Evolutionary conservation across 2,888 invertebrate species (phyloP).

Genomic region (Drosophila subquinaria): DNA sequence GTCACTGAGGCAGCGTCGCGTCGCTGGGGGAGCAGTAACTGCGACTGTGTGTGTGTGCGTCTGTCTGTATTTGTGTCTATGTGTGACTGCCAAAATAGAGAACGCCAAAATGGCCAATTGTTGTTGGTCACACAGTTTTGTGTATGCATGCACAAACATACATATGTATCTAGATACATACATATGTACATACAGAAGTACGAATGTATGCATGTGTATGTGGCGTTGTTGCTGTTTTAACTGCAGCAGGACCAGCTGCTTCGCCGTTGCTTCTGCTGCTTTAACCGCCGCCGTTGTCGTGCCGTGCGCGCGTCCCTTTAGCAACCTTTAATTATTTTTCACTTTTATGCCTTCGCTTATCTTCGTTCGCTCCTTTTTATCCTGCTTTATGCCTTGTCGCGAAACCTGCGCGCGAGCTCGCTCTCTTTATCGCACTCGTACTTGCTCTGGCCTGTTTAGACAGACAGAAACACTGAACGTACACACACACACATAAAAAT

Average conservation of each 20-base stretch:
- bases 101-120: constrained; percentile 69
- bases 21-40: constrained; percentile 64
- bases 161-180: constrained; percentile 11
- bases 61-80: constrained; percentile 24
- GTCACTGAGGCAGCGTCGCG: constrained; percentile 42
- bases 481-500: constrained; percentile 29
- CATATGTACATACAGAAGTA: constrained; percentile 12
- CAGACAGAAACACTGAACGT: constrained; percentile 59
- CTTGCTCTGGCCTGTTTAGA: constrained; percentile 49
- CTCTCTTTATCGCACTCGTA: constrained; percentile 52
- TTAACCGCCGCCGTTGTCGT: constrained; percentile 18
- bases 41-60: constrained; percentile 25
- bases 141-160: constrained; percentile 40
- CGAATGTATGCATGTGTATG: constrained; percentile 32
- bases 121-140: constrained; percentile 66
- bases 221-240: constrained; percentile 51
- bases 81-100: constrained; percentile 66
- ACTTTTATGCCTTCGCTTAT: constrained; percentile 75
- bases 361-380: constrained; percentile 74
- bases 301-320: constrained; percentile 45
- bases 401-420: constrained; percentile 73
- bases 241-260: constrained; percentile 59
- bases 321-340: constrained; percentile 81
- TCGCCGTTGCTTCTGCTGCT: constrained; percentile 29
- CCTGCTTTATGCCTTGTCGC: constrained; percentile 66